Evolutionary conservation across 1,140 invertebrate species (phyloP).

Genomic region (Meloidogyne hapla): DNA sequence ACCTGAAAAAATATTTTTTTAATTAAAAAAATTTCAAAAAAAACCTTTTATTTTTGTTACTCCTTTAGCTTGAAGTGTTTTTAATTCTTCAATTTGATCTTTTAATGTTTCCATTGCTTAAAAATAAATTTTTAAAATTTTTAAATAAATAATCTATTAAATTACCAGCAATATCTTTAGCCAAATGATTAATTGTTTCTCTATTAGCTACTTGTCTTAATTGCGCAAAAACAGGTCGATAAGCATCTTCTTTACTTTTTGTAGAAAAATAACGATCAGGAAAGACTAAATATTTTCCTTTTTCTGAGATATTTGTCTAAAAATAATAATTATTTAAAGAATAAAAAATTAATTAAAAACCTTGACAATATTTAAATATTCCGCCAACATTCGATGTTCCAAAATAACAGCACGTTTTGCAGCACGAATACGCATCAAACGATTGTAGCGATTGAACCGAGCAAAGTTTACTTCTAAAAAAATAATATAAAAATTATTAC

Average conservation of each 20-base stretch:
- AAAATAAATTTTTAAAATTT: background rate
- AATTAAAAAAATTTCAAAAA: background rate
- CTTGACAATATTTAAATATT: conserved; percentile 37
- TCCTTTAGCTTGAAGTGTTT: conserved; percentile 23
- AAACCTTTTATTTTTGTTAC: conserved; percentile 36
- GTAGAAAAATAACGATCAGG: conserved; percentile 28
- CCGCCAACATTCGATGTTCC: conserved; percentile 29
- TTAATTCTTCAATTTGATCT: conserved; percentile 39
- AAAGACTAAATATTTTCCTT: conserved; percentile 31
- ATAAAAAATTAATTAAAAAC: background rate
- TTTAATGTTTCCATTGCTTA: conserved; percentile 36
- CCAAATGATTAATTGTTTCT: conserved; percentile 33
- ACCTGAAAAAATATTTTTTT: conserved; percentile 8
- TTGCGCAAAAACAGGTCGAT: conserved; percentile 25
- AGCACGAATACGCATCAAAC: conserved; percentile 25
- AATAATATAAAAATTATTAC: background rate
- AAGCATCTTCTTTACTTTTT: conserved; percentile 30
- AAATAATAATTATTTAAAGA: background rate
- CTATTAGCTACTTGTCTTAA: conserved; percentile 28
- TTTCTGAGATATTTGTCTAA: conserved; percentile 31
- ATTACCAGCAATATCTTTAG: conserved; percentile 28
- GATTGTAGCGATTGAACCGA: conserved; percentile 35
- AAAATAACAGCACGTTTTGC: conserved; percentile 27
- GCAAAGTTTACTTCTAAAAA: conserved; percentile 30
- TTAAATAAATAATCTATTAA: background rate